Percentiles rank a stretch among this genome's conserved stretches.
Evolutionary conservation across 1,140 invertebrate species (phyloP).

Genomic region (Brachionus calyciflorus): DNA sequence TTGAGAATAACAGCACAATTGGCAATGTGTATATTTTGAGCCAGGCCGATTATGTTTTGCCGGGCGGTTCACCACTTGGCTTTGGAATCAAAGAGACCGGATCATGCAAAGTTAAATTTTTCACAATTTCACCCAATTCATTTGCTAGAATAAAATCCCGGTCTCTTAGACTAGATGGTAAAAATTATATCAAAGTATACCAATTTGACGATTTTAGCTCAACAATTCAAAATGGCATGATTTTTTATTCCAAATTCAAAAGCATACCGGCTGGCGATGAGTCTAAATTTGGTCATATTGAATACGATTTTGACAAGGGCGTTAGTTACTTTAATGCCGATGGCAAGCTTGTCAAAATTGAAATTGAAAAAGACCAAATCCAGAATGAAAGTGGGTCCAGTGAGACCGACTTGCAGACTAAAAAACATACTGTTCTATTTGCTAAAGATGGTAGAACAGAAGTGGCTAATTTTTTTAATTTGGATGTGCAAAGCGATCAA

Average conservation of each 20-base stretch:
- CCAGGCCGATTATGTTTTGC: not conserved
- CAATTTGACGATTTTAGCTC: slow-evolving; percentile 13
- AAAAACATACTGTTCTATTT: not conserved
- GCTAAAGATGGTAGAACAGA: not conserved
- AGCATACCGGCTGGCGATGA: not conserved
- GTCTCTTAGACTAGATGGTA: slow-evolving; percentile 2
- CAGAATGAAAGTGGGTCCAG: not conserved
- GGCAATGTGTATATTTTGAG: not conserved
- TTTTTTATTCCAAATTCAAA: slow-evolving; percentile 13
- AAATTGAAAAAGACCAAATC: not conserved
- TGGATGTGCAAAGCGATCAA: not conserved
- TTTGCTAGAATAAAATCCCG: not conserved
- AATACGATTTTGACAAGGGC: not conserved
- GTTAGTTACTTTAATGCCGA: not conserved
- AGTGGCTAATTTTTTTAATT: slow-evolving; percentile 16
- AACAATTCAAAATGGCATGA: not conserved
- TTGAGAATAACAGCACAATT: not conserved
- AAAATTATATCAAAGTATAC: not conserved
- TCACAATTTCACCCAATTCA: not conserved
- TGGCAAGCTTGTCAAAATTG: not conserved
- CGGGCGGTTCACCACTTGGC: not conserved
- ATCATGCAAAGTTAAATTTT: slow-evolving; percentile 9
- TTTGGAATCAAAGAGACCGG: slow-evolving; percentile 15
- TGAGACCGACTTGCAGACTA: not conserved
- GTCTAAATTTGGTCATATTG: slow-evolving; percentile 14